Conservation (phyloP, 53 echinoderm and acorn worm genomes). For the Stichopus horrens region DNA sequence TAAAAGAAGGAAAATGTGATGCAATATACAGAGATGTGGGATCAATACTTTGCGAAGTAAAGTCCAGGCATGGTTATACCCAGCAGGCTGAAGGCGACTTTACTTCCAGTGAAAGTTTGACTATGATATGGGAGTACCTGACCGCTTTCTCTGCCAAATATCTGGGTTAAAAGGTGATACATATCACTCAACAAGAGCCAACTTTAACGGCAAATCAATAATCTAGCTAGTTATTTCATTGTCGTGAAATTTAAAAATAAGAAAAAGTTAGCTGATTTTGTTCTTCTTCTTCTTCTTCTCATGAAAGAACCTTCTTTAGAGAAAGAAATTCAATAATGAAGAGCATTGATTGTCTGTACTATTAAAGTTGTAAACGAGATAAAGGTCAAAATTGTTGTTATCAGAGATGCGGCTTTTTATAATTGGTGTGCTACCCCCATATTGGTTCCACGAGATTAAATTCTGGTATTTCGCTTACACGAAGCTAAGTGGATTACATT, state of each 20-base stretch:
- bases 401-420: background rate
- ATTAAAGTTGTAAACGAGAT: background rate
- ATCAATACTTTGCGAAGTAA: too few relatives aligned
- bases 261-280: background rate
- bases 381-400: background rate
- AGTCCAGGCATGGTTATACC: too few relatives aligned
- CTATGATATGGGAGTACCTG: background rate
- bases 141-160: background rate
- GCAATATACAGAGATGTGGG: too few relatives aligned
- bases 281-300: background rate
- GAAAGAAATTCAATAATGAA: background rate
- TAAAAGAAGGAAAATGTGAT: too few relatives aligned
- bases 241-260: background rate
- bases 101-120: background rate
- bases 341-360: background rate
- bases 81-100: too few relatives aligned
- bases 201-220: background rate
- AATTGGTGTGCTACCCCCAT: background rate
- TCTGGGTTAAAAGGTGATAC: conserved; percentile 37
- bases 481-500: background rate
- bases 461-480: background rate
- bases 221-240: background rate
- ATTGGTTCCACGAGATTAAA: background rate
- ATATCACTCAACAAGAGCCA: conserved; percentile 1
- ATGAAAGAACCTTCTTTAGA: background rate